Base-by-base conservation (phyloP, 2,888 invertebrate genomes). In the Diachrysia chrysitis region DNA sequence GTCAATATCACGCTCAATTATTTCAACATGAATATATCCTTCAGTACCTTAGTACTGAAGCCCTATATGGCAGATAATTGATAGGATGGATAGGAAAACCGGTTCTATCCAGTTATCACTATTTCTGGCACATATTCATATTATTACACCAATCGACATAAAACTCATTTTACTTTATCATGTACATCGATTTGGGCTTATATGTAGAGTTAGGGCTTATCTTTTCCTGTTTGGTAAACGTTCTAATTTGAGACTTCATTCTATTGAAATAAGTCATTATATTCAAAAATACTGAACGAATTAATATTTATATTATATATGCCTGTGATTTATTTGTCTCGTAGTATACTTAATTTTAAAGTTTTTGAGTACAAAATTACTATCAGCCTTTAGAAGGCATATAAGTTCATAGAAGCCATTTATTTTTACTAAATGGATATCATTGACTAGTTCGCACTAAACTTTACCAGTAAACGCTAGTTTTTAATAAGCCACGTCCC, bases 401-500 rank as follows among this genome's bases (percentile, higher is more conserved):
- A 19, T 12, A 12, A 51, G 48, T 10, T 21, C 19, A 4, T 35
- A 16, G 2, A 25, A 32, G 56, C 32, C n/a, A 16, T 54, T 54
- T 54, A 25, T 23, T 4, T 7, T n/a, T 25, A 54, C 54, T 42
- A 19, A 16, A 58, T 37, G 51, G 32, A 65, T 81, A 77, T 12
- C 48, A 19, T 80, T 69, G 71, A 66, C 82, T 67, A 71, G 79
- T 71, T 82, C 4, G 61, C 66, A 68, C 83, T 66, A 71, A 76
- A 71, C 66, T 64, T 81, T 84, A 84, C 82, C 83, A 84, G 86
- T 86, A 73, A 78, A 85, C 79, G 83, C 54, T 65, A 66, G 65
- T 73, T 81, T 83, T 79, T 69, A 81, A 83, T 83, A 68, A 79
- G 71, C 71, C 55, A 73, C 77, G 85, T 87, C 85, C 84, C 84